Percentiles rank a stretch among this genome's conserved stretches.
phyloP scores from a whole-genome alignment of 2,888 invertebrate genomes.

The Trichogramma dendrolimi region DNA sequence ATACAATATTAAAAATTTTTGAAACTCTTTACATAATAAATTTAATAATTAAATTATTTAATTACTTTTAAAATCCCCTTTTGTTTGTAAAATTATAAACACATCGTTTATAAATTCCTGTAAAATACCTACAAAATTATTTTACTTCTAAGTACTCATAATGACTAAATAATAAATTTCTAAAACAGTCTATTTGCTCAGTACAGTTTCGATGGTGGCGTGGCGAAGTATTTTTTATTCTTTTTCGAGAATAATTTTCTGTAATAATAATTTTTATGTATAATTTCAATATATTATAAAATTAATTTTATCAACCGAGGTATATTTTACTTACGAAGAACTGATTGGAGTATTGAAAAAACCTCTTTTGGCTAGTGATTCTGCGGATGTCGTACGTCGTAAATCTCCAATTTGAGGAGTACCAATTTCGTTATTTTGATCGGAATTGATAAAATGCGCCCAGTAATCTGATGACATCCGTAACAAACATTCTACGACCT shows the following conservation, averaged over 20 bases:
- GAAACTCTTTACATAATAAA: conserved; percentile 1
- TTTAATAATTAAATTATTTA: no score
- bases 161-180: conserved; percentile 18
- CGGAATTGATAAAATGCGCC: conserved; percentile 65
- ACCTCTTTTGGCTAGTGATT: conserved; percentile 46
- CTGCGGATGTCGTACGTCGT: conserved; percentile 49
- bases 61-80: conserved; percentile 9
- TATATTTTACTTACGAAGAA: conserved; percentile 38
- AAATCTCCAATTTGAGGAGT: conserved; percentile 45
- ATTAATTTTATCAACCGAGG: neutral
- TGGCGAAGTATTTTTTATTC: conserved; percentile 49
- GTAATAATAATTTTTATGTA: conserved; percentile 22
- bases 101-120: conserved; percentile 22
- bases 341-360: conserved; percentile 47
- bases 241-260: conserved; percentile 46
- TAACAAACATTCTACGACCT: conserved; percentile 69
- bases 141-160: conserved; percentile 17
- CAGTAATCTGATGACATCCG: conserved; percentile 73
- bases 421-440: conserved; percentile 38
- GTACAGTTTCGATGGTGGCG: conserved; percentile 43
- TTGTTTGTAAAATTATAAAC: conserved; percentile 27
- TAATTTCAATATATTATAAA: neutral
- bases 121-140: conserved; percentile 14
- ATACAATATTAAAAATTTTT: conserved; percentile 24
- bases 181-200: conserved; percentile 16